phyloP scores from a whole-genome alignment of 2,113 vertebrate genomes.

The Ciconia stormi region DNA sequence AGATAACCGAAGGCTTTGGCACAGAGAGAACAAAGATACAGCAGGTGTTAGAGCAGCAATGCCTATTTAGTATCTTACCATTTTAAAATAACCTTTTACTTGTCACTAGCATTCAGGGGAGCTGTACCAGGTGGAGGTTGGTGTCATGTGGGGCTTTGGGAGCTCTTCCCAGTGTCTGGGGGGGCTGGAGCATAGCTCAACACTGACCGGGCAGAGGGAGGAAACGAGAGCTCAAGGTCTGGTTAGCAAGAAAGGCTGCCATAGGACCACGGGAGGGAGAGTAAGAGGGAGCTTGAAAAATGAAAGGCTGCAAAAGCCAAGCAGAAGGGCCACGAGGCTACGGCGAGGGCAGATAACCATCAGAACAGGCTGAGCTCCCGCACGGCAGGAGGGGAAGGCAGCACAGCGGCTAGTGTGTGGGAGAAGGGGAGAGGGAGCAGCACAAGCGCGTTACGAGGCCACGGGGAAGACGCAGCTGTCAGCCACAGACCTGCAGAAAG shows the following conservation, averaged over 20 bases:
- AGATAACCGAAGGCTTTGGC: background rate
- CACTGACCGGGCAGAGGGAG: background rate
- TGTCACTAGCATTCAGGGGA: background rate
- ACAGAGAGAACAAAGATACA: background rate
- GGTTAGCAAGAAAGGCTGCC: background rate
- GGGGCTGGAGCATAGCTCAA: background rate
- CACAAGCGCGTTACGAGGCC: fast-evolving
- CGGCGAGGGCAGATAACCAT: background rate
- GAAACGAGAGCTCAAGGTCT: background rate
- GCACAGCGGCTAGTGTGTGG: background rate
- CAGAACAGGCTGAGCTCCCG: background rate
- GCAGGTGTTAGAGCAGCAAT: background rate
- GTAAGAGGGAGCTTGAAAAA: background rate
- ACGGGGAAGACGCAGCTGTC: background rate
- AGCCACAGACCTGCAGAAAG: background rate
- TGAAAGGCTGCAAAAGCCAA: background rate
- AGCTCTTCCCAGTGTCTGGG: fast-evolving
- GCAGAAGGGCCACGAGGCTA: background rate
- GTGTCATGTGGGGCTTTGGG: background rate
- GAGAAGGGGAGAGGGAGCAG: background rate
- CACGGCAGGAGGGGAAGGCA: background rate
- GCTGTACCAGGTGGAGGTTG: background rate
- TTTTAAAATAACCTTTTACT: background rate
- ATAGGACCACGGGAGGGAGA: background rate
- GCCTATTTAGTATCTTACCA: background rate